A percentile compares a stretch with the other conserved stretches of the same genome.
Conservation (phyloP, 2,888 invertebrate species). For the Hydriomena furcata region DNA sequence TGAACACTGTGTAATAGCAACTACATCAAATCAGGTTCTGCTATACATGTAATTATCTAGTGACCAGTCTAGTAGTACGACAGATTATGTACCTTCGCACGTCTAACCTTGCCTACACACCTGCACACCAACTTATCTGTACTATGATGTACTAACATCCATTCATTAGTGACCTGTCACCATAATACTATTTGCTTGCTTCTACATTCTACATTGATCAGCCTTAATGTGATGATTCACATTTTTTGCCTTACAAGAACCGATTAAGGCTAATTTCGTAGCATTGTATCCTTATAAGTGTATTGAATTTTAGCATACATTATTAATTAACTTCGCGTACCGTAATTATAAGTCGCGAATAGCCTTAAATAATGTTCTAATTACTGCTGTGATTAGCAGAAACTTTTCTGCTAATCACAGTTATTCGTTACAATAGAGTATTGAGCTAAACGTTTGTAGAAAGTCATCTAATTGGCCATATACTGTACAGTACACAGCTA, state of each 20-base stretch:
- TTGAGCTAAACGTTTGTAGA: constrained; percentile 15
- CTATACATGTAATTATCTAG: constrained; percentile 59
- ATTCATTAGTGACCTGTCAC: constrained; percentile 52
- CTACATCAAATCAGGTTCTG: constrained; percentile 41
- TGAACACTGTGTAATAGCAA: constrained; percentile 19
- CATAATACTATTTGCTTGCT: constrained; percentile 48
- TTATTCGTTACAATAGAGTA: constrained; percentile 18
- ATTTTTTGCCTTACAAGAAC: constrained; percentile 40
- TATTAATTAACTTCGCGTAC: constrained; percentile 27
- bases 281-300: constrained; percentile 39
- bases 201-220: constrained; percentile 45
- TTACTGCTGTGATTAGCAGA: constrained; percentile 23
- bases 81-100: constrained; percentile 40
- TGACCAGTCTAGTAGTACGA: constrained; percentile 47
- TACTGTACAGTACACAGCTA: constrained; percentile 28
- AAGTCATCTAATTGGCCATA: constrained; percentile 31
- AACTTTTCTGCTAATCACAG: too few species aligned
- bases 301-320: constrained; percentile 26
- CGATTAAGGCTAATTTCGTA: constrained; percentile 39
- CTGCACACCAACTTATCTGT: constrained; percentile 49
- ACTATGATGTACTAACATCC: constrained; percentile 38
- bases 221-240: constrained; percentile 48
- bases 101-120: constrained; percentile 69
- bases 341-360: constrained; percentile 20
- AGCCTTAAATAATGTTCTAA: constrained; percentile 22